A percentile compares a stretch with the other conserved stretches of the same genome.
Conservation (phyloP, 2,888 invertebrate genomes). For the Hypomecis punctinalis region DNA sequence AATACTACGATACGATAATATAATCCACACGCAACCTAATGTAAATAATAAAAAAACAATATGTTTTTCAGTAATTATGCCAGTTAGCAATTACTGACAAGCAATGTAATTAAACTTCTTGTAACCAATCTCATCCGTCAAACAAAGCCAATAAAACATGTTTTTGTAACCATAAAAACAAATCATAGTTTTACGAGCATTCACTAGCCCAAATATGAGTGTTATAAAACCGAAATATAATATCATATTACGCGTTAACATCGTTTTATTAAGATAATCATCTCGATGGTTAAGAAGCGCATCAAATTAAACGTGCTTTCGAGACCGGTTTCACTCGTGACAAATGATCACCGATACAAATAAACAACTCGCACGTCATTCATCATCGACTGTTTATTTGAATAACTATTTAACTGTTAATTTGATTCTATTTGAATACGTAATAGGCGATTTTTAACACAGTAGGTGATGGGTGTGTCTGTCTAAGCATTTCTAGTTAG, state of each 20-base stretch:
- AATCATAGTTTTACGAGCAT: too few species aligned
- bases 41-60: too few species aligned
- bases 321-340: slow-evolving; percentile 48
- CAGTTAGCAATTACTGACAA: too few species aligned
- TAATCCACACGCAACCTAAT: too few species aligned
- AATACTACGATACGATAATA: too few species aligned
- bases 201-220: neutral
- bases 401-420: slow-evolving; percentile 28
- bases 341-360: slow-evolving; percentile 55
- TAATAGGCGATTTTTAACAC: slow-evolving; percentile 2
- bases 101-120: too few species aligned
- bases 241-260: slow-evolving; percentile 29
- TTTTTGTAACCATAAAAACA: too few species aligned
- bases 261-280: slow-evolving; percentile 38
- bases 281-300: slow-evolving; percentile 47
- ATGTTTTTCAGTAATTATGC: too few species aligned
- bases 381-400: slow-evolving; percentile 53
- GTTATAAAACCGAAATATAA: slow-evolving; percentile 13
- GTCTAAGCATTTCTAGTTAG: too few species aligned
- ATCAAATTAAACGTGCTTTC: slow-evolving; percentile 49
- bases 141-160: too few species aligned
- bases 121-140: too few species aligned
- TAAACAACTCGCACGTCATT: slow-evolving; percentile 55
- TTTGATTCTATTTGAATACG: slow-evolving; percentile 15
- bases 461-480: neutral